phyloP scores from a whole-genome alignment of 1,140 invertebrate genomes.

The Papilio dardanus region DNA sequence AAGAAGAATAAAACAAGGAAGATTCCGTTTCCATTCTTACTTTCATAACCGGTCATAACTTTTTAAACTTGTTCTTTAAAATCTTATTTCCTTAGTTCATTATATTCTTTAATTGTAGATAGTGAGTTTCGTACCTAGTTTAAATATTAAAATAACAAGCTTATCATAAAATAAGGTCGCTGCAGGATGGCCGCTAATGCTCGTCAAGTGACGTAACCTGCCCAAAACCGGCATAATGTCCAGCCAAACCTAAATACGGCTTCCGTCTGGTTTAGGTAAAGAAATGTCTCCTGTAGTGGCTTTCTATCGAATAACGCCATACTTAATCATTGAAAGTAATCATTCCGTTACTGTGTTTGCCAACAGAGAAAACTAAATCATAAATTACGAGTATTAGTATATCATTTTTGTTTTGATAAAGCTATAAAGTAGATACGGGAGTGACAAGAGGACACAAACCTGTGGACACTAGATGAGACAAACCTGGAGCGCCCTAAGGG shows the following conservation, averaged over 20 bases:
- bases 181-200: not conserved
- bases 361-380: not conserved
- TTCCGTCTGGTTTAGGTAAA: constrained; percentile 4
- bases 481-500: no score
- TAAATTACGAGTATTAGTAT: not conserved
- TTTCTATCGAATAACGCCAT: not conserved
- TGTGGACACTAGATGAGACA: no score
- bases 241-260: not conserved
- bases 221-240: constrained; percentile 4
- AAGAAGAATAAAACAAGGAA: not conserved
- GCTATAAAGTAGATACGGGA: no score
- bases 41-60: no score
- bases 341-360: not conserved
- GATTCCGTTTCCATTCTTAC: not conserved
- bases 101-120: no score
- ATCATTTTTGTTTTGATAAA: not conserved
- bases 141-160: not conserved
- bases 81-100: no score
- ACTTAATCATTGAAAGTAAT: not conserved
- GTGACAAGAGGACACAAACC: no score
- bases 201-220: constrained; percentile 1
- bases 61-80: no score
- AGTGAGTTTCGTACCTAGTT: no score
- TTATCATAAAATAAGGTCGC: not conserved
- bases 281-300: not conserved